Evolutionary conservation across 2,888 invertebrate genomes (phyloP).

Genomic region (Teinopalpus imperialis): DNA sequence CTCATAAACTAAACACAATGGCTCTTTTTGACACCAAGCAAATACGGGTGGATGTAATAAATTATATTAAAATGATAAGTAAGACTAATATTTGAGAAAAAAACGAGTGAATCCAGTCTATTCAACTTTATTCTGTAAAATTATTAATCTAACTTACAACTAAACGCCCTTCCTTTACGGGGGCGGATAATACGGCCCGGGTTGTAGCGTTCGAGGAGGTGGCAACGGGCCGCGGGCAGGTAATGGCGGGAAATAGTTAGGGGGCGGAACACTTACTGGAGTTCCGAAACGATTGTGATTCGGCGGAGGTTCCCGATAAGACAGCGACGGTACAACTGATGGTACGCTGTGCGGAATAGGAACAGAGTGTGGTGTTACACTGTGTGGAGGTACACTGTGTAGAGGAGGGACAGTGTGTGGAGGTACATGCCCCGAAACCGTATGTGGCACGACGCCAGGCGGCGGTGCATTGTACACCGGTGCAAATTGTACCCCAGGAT

Average conservation of each 20-base stretch:
- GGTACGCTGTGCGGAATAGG: constrained; percentile 36
- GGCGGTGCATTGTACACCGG: constrained; percentile 71
- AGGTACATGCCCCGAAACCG: constrained; percentile 28
- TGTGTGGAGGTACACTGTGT: constrained; percentile 39
- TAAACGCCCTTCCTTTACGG: constrained; percentile 49
- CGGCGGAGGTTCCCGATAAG: constrained; percentile 72
- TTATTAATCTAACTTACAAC: constrained; percentile 29
- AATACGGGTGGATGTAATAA: too few species aligned
- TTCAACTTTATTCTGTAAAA: constrained; percentile 38
- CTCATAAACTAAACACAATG: too few species aligned
- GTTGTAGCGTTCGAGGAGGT: constrained; percentile 48
- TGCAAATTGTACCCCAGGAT: constrained; percentile 62
- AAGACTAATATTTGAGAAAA: too few species aligned
- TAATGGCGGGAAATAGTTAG: constrained; percentile 58
- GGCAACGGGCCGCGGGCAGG: constrained; percentile 48
- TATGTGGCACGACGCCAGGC: constrained; percentile 42
- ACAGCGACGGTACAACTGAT: constrained; percentile 42
- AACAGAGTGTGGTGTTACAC: constrained; percentile 34
- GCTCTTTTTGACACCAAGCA: too few species aligned
- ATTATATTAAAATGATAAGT: too few species aligned
- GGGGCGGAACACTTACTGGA: constrained; percentile 66
- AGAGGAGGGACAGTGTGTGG: constrained; percentile 37
- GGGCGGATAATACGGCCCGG: constrained; percentile 64
- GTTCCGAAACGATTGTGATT: constrained; percentile 53
- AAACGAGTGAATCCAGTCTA: constrained; percentile 29